Conservation (phyloP, 2,113 vertebrate species). For the Sitta europaea region DNA sequence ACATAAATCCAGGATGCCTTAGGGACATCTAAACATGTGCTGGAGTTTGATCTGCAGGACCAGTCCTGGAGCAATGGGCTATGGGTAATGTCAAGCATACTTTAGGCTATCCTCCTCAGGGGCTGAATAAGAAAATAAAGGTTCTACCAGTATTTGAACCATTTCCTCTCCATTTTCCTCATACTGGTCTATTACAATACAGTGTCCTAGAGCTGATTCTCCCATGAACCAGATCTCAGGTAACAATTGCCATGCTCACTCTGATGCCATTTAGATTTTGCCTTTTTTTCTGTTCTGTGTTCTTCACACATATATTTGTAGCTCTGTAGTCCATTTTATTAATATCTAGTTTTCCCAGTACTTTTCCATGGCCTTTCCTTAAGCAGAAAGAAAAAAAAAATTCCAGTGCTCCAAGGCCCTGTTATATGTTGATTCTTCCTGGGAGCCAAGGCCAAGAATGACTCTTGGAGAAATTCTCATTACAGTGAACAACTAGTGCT, state of each 20-base stretch:
- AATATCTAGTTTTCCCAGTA: not conserved
- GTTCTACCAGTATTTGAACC: not conserved
- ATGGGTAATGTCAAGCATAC: too few relatives aligned
- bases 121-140: not conserved
- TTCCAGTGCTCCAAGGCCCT: not conserved
- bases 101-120: not conserved
- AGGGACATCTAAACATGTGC: not conserved
- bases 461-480: too few relatives aligned
- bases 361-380: too few relatives aligned
- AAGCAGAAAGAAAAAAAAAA: not conserved
- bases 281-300: not conserved
- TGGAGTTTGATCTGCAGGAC: not conserved
- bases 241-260: not conserved
- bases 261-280: rapidly evolving
- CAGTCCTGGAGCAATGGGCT: not conserved
- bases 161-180: not conserved
- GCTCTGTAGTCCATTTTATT: not conserved
- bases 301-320: not conserved
- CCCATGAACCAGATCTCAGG: not conserved
- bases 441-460: not conserved
- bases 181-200: not conserved
- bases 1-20: not conserved
- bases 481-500: not conserved
- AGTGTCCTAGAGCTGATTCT: not conserved
- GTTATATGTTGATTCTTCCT: not conserved